A percentile compares a stretch with the other conserved stretches of the same genome.
These are phyloP conservation scores for Dermatemys mawii DNA, from an alignment of 2,113 vertebrate species.

Conservation along the genomic window DNA sequence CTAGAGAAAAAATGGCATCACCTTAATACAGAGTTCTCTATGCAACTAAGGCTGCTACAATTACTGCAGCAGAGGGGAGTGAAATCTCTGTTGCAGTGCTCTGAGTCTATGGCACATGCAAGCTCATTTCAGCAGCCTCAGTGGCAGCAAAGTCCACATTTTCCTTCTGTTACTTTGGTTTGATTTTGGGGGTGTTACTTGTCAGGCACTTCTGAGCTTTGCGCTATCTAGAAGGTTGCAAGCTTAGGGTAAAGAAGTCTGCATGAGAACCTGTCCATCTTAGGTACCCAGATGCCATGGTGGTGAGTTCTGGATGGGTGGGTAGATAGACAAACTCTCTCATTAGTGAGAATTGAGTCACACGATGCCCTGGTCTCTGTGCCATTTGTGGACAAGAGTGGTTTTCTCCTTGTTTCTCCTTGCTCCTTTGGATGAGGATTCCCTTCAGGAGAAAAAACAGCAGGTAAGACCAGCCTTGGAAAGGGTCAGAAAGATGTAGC, in stretches of 20 bases:
- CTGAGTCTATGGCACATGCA: neutral
- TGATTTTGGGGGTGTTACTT: neutral
- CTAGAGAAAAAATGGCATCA: neutral
- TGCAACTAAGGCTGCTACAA: neutral
- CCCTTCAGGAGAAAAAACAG: neutral
- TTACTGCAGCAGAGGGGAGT: neutral
- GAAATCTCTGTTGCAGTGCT: neutral
- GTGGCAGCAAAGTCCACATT: neutral
- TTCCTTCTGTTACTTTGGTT: constrained; percentile 9
- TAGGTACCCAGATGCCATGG: neutral
- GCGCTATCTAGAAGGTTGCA: constrained; percentile 55
- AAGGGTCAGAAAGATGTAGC: neutral
- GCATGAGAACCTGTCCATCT: constrained; percentile 17
- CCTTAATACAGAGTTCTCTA: neutral
- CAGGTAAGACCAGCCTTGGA: neutral
- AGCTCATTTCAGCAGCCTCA: neutral
- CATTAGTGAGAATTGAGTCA: neutral
- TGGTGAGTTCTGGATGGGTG: constrained; percentile 44
- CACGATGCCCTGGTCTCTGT: constrained; percentile 12
- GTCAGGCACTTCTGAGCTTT: neutral
- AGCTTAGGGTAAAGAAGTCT: constrained; percentile 37
- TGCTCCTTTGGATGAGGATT: neutral
- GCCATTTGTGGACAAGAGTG: constrained; percentile 14
- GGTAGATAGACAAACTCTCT: neutral
- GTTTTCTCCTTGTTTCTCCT: neutral